Evolutionary conservation across 2,113 vertebrate genomes (phyloP), one percentile per base, ranked within the genome.

Genomic region (Phalacrocorax aristotelis): DNA sequence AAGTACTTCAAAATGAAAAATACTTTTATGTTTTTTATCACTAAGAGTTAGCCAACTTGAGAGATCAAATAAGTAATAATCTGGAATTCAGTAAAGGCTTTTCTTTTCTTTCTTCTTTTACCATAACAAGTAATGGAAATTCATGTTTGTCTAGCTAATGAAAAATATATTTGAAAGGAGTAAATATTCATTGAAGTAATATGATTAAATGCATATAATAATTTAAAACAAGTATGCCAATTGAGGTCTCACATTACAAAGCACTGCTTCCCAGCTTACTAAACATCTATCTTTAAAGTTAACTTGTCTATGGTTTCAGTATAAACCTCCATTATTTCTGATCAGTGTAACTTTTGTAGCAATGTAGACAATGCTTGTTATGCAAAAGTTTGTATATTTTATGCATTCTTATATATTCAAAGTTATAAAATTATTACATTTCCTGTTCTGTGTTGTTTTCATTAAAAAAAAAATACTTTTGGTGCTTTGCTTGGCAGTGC

Each of bases 31-130:
- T 54, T 87, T 93, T 90, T 93, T 93, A 91, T 86, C 84, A n/a
- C 30, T 65, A 70, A 54, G 74, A 49, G 52, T 81, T 91, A 44
- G 19, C 44, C 70, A 95, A 57, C 61, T 91, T 83, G 78, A 88
- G 49, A 90, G 81, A 96, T 90, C 87, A 95, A 96, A 91, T 80
- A 58, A 95, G 23, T 85, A 66, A 79, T 85, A 93, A 82, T 94
- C 65, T 75, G 40, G 55, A 91, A 93, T 87, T 91, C 69, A 87
- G 30, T 64, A 62, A 87, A 94, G 30, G 14, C 26, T 89, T 95
- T 83, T 48, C 16, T 52, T 82, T 76, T 46, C 80, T 94, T 92
- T 94, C 68, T 86, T 95, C 68, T 90, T 92, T 90, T 77, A 93
- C 65, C 34, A 20, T 36, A 70, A 16, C 27, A 25, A 91, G 49